phyloP scores from a whole-genome alignment of 2,113 vertebrate genomes.

The Scomber scombrus region DNA sequence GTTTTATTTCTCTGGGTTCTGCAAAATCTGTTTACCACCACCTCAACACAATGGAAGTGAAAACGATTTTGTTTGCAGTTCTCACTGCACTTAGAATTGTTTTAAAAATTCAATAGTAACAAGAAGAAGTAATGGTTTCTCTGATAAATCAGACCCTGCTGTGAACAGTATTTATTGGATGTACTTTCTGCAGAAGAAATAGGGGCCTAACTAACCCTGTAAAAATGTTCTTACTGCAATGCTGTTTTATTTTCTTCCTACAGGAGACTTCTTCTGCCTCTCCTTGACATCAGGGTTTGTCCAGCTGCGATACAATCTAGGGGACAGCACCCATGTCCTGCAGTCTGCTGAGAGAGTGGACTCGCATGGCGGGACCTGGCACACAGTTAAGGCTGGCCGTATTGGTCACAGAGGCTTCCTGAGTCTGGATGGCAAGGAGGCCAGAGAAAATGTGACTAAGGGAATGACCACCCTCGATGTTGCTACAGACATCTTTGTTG shows the following conservation, averaged over 20 bases:
- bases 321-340: conserved; percentile 83
- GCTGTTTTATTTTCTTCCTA: neutral
- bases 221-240: too few species aligned
- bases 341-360: conserved; percentile 78
- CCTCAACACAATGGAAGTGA: too few species aligned
- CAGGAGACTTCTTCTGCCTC: conserved; percentile 92
- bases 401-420: conserved; percentile 85
- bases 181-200: neutral
- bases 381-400: conserved; percentile 85
- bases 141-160: too few species aligned
- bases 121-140: too few species aligned
- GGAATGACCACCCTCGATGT: conserved; percentile 87
- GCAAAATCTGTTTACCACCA: too few species aligned
- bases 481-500: conserved; percentile 86
- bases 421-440: conserved; percentile 80
- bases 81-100: too few species aligned
- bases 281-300: conserved; percentile 85
- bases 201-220: neutral
- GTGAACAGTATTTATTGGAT: neutral
- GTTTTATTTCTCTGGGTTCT: too few species aligned
- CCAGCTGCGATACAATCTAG: conserved; percentile 89
- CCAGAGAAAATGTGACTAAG: conserved; percentile 69
- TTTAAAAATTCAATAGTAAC: too few species aligned
- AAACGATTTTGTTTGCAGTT: too few species aligned
- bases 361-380: conserved; percentile 80